Evolutionary conservation across 2,797 vertebrate species (phyloP).

Genomic region (Scolopax bukidnonensis): DNA sequence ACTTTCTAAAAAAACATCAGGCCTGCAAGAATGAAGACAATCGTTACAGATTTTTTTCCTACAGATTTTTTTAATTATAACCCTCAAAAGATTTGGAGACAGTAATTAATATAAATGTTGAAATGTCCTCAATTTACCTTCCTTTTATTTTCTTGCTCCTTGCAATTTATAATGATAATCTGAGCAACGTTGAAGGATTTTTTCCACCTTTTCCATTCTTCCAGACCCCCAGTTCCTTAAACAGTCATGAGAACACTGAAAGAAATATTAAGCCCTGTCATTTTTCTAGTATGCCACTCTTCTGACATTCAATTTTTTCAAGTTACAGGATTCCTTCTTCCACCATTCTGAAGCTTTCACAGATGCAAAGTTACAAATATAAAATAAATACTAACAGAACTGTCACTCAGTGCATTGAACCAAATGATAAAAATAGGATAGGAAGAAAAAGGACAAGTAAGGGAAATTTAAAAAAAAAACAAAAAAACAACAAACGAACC

Average conservation of each 20-base stretch:
- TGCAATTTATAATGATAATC: not conserved
- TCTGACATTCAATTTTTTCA: not conserved
- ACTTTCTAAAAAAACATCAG: not conserved
- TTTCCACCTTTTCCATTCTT: not conserved
- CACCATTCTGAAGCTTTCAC: not conserved
- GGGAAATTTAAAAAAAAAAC: not conserved
- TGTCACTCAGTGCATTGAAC: not conserved
- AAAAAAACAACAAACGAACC: fast-evolving
- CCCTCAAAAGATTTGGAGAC: not conserved
- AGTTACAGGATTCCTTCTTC: not conserved
- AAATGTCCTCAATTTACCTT: not conserved
- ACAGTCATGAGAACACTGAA: not conserved
- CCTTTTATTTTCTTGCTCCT: not conserved
- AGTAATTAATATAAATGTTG: not conserved
- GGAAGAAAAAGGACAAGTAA: not conserved
- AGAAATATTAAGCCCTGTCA: not conserved
- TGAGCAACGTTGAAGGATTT: not conserved
- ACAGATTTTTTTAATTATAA: not conserved
- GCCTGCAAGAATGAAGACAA: not conserved
- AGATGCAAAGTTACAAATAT: not conserved
- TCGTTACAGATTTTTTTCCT: not conserved
- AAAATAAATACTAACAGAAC: not conserved
- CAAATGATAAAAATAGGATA: not conserved
- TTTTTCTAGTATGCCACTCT: not conserved
- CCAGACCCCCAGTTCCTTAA: not conserved